A percentile compares a stretch with the other conserved stretches of the same genome.
Conservation (phyloP, 2,113 vertebrate genomes). For the Pagrus major region DNA sequence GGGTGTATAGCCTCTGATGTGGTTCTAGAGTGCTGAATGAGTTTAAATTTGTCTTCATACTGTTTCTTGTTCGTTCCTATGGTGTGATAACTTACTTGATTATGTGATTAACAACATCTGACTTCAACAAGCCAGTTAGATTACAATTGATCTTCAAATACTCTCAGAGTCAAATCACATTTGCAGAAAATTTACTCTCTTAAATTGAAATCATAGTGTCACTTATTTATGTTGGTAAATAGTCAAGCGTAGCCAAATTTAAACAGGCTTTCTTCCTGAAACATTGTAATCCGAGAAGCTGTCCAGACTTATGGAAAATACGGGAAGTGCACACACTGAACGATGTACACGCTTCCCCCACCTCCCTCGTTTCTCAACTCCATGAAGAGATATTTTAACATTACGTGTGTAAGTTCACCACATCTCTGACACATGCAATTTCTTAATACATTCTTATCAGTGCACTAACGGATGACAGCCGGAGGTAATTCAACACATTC, state of each 20-base stretch:
- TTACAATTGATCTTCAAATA: neutral
- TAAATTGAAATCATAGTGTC: neutral
- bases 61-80: neutral
- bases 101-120: conserved; percentile 24
- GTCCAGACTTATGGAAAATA: neutral
- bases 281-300: neutral
- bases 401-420: conserved; percentile 23
- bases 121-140: conserved; percentile 9
- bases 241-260: neutral
- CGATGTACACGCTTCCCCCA: neutral
- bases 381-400: neutral
- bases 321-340: neutral
- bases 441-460: conserved; percentile 56
- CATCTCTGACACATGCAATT: conserved; percentile 37
- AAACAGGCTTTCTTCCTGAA: neutral
- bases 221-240: neutral
- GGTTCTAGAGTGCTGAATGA: neutral
- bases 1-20: conserved; percentile 1
- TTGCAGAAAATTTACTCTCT: neutral
- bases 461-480: conserved; percentile 47
- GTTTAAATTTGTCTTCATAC: conserved; percentile 19
- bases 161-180: neutral
- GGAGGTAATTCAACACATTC: conserved; percentile 57
- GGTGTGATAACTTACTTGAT: conserved; percentile 7
- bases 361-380: neutral